Base-by-base conservation (phyloP, 2,797 vertebrate species). In the Gymnocypris eckloni region DNA sequence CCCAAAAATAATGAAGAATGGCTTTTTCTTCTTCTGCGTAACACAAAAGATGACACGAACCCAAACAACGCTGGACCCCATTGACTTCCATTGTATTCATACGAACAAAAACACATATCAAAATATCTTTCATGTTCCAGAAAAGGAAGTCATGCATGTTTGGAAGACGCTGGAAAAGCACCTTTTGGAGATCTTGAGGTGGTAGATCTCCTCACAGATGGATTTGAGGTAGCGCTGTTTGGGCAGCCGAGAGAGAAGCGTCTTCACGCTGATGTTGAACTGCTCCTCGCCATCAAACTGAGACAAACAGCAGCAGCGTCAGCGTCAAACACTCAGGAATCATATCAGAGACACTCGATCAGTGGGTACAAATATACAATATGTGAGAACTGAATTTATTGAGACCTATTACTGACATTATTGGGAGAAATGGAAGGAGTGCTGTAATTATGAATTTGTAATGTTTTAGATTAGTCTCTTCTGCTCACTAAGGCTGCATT, bases 141-240 rank as follows among this genome's bases (percentile, higher is more conserved):
- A 50, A 5, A 50, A 50, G 9, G 2, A 43, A 43, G 41, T 9
- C 12, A 48, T 48, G 45, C 45, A 48, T 48, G 45, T 12, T 48
- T 48, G 3, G 13, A 2, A 52, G 50, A 59, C 2, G 8, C 54
- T 56, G 54, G 54, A 22, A 22, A 22, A 56, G 7, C 54, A 97
- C 97, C 96, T 95, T 91, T 98, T 99, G 52, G 90, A 93, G 15
- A 99, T 95, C 93, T 99, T 99, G 87, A 97, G 96, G 75, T 93
- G 96, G 89, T 98, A 96, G 87, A 99, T 97, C 95, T 99, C 97
- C 10, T 99, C 98, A 81, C 98, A 99, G 90, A 99, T 96, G 85
- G 94, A 93, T 91, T 99, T 97, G 79, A 99, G 93, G 92, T 99
- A 99, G 86, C 97, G 96, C 90, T 99, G 98, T 93, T 98, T 99